phyloP scores from a whole-genome alignment of 2,113 vertebrate genomes.

The Brevimyrus niger region DNA sequence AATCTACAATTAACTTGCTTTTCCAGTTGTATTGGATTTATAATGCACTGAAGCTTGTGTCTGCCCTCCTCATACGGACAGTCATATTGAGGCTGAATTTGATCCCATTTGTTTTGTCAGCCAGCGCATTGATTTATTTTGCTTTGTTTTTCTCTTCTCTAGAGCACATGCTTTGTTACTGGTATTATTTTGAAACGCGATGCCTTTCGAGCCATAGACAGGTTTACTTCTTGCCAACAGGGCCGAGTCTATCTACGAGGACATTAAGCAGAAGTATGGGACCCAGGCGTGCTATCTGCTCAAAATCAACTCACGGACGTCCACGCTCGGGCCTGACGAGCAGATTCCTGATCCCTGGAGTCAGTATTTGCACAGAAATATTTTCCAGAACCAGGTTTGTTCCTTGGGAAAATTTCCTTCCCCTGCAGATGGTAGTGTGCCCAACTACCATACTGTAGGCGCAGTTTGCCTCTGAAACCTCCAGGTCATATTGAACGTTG shows the following conservation, averaged over 20 bases:
- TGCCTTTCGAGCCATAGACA: neutral
- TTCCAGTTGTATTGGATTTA: neutral
- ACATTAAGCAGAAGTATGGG: conserved; percentile 95
- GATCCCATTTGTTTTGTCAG: neutral
- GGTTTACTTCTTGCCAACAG: conserved; percentile 46
- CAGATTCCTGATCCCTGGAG: conserved; percentile 98
- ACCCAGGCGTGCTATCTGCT: conserved; percentile 92
- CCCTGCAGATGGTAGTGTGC: neutral
- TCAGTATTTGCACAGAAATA: conserved; percentile 87
- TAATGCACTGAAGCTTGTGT: neutral
- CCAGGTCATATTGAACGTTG: neutral
- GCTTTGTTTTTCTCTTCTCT: neutral
- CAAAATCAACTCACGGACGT: conserved; percentile 84
- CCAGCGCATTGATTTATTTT: neutral
- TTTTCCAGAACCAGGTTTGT: conserved; percentile 72
- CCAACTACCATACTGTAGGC: too few relatives aligned
- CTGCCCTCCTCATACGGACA: neutral
- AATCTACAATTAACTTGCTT: neutral
- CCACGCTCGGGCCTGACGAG: conserved; percentile 71
- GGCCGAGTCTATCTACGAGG: conserved; percentile 88
- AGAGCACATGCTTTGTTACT: neutral
- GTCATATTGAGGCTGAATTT: neutral
- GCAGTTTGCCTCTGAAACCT: neutral
- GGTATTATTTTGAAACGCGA: neutral
- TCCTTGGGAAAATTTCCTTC: neutral